Percentiles rank a stretch among this genome's conserved stretches.
Evolutionary conservation across 53 echinoderm and acorn worm genomes (phyloP).

Genomic region (Crossaster papposus): DNA sequence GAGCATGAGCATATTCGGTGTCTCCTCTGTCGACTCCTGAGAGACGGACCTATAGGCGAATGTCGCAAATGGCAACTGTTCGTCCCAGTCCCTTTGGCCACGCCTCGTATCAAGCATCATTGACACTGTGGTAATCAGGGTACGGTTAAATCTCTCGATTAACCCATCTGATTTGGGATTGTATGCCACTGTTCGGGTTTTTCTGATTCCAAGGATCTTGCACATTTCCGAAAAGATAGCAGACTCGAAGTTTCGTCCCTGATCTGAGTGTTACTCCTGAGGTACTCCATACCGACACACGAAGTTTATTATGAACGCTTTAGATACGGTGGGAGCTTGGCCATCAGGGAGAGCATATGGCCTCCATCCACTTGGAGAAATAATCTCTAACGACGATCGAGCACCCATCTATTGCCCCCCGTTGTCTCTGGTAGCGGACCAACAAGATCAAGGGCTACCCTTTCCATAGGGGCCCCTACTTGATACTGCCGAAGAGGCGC

Average conservation of each 20-base stretch:
- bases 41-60: slow-evolving; percentile 19
- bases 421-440: slow-evolving; percentile 14
- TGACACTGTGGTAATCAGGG: slow-evolving; percentile 15
- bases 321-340: slow-evolving; percentile 1
- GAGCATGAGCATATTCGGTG: slow-evolving; percentile 47
- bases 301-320: slow-evolving; percentile 5
- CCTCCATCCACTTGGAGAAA: slow-evolving; percentile 36
- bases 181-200: slow-evolving; percentile 22
- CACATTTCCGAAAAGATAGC: slow-evolving; percentile 14
- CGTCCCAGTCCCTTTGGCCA: slow-evolving; percentile 29
- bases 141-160: slow-evolving; percentile 1
- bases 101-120: slow-evolving; percentile 21
- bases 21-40: slow-evolving; percentile 30
- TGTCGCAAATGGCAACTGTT: slow-evolving; percentile 27
- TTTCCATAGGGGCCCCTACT: slow-evolving; percentile 19
- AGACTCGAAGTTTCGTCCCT: slow-evolving; percentile 21
- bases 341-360: slow-evolving; percentile 13
- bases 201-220: slow-evolving; percentile 22
- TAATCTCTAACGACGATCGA: slow-evolving; percentile 11
- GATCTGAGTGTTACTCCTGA: slow-evolving; percentile 1
- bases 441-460: slow-evolving; percentile 27
- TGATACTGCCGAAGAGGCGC: slow-evolving; percentile 37
- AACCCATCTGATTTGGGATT: slow-evolving; percentile 27
- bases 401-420: slow-evolving; percentile 16
- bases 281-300: slow-evolving; percentile 30